Base-by-base conservation (phyloP, 2,888 invertebrate species). In the Girardia tigrina region DNA sequence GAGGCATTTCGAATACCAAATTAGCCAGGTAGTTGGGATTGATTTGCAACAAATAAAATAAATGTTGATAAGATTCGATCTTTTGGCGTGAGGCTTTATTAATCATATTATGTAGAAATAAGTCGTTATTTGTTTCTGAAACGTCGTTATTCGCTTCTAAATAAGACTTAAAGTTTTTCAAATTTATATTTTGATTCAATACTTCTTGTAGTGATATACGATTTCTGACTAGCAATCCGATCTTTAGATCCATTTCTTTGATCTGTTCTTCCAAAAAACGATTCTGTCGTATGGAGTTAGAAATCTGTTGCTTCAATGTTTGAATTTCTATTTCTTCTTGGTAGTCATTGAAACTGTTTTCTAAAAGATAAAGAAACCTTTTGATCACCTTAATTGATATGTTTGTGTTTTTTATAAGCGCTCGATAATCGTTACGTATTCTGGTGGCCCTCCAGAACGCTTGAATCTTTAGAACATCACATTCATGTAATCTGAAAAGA, bases 211-310 rank as follows among this genome's bases (percentile, higher is more conserved):
- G 83, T 0, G 90, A 89, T 77, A 90, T 89, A 79, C 90, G 86
- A 81, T 91, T 91, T 83, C 89, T 89, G 29, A 91, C 89, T 4
- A 91, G 86, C 23, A 90, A 87, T 0, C 90, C 90, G 79, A 91
- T 91, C 85, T 90, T 90, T 14, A 90, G 86, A 82, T 90, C 90
- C 88, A 90, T 89, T 78, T 87, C 87, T 79, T 89, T 89, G 72
- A 90, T 85, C 80, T 90, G 89, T 78, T 88, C 88, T 1, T 90
- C 89, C 20, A 90, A 84, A 80, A 88, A 87, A 80, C 89, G 89
- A 81, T 90, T 90, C 79, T 88, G 88, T 77, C 89, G 86, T 79
- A 90, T 90, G 20, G 88, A 87, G 80, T 89, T 88, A 0, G 90
- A 90, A 0, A 90, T 89, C 81, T 89, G 88, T 69, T 88, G 88